Evolutionary conservation across 2,113 vertebrate species (phyloP).

Genomic region (Scytalopus superciliaris): DNA sequence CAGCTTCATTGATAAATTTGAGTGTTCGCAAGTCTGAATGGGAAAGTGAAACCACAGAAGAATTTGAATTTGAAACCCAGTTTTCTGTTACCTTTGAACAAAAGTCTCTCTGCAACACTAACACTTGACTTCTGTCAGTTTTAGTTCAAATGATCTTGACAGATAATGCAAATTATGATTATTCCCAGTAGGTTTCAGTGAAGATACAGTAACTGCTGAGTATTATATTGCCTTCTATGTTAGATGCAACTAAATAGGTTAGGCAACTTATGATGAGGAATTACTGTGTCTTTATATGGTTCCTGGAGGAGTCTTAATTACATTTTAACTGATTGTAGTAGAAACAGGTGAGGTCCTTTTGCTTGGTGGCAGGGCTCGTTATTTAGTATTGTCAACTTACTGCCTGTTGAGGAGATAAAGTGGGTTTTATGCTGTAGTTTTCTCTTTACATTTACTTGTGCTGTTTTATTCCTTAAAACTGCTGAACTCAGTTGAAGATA

Average conservation of each 20-base stretch:
- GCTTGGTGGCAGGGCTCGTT: neutral
- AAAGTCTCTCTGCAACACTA: neutral
- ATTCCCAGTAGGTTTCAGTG: neutral
- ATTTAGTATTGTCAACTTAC: neutral
- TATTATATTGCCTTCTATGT: neutral
- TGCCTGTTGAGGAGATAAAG: neutral
- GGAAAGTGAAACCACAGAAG: neutral
- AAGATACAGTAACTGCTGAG: neutral
- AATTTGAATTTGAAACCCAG: neutral
- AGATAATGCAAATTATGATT: neutral
- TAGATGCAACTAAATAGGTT: neutral
- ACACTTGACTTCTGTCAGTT: neutral
- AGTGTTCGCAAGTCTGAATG: neutral
- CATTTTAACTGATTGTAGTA: neutral
- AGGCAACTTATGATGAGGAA: neutral
- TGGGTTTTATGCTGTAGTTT: neutral
- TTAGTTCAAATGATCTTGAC: neutral
- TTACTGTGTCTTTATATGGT: neutral
- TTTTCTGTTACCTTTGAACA: neutral
- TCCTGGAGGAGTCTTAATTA: neutral
- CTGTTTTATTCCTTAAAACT: neutral
- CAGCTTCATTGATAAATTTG: neutral
- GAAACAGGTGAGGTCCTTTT: neutral
- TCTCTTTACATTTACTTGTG: neutral
- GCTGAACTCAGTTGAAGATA: neutral